Evolutionary conservation across 1,140 invertebrate species (phyloP).

Genomic region (Trachymyrmex cornetzi): DNA sequence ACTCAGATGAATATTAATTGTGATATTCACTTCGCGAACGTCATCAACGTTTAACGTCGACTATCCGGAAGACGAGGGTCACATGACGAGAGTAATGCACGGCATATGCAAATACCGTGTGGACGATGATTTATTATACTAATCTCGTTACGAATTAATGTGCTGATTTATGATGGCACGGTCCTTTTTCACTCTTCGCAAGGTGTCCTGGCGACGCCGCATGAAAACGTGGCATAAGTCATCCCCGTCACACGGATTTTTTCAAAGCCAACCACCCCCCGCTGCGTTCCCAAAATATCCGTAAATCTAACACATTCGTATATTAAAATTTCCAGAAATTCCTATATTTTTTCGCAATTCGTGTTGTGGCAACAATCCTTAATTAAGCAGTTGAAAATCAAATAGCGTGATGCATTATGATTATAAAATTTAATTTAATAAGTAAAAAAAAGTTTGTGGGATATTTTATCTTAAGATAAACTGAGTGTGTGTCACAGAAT

Average conservation of each 20-base stretch:
- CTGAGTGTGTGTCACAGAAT: not conserved
- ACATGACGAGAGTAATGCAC: slow-evolving; percentile 47
- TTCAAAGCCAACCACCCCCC: slow-evolving; percentile 12
- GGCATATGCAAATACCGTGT: slow-evolving; percentile 39
- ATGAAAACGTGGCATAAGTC: slow-evolving; percentile 62
- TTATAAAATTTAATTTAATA: slow-evolving; percentile 15
- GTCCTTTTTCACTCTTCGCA: slow-evolving; percentile 58
- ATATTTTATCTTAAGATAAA: not conserved
- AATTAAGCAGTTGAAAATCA: slow-evolving; percentile 9
- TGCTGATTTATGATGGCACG: slow-evolving; percentile 59
- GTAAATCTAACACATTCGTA: slow-evolving; percentile 51
- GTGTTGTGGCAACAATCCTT: not conserved
- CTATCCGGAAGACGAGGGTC: slow-evolving; percentile 59
- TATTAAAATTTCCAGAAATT: slow-evolving; percentile 53
- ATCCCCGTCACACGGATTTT: slow-evolving; percentile 53
- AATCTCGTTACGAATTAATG: slow-evolving; percentile 73
- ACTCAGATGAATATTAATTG: slow-evolving; percentile 57
- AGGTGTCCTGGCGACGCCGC: slow-evolving; percentile 39
- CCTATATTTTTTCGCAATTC: slow-evolving; percentile 31
- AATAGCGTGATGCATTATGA: not conserved
- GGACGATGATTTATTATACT: slow-evolving; percentile 70
- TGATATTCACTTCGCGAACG: slow-evolving; percentile 63
- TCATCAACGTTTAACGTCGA: slow-evolving; percentile 58
- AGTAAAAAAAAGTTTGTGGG: not conserved
- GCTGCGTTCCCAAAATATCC: slow-evolving; percentile 17